phyloP scores from a whole-genome alignment of 1,140 invertebrate genomes.

The Capitella teleta region DNA sequence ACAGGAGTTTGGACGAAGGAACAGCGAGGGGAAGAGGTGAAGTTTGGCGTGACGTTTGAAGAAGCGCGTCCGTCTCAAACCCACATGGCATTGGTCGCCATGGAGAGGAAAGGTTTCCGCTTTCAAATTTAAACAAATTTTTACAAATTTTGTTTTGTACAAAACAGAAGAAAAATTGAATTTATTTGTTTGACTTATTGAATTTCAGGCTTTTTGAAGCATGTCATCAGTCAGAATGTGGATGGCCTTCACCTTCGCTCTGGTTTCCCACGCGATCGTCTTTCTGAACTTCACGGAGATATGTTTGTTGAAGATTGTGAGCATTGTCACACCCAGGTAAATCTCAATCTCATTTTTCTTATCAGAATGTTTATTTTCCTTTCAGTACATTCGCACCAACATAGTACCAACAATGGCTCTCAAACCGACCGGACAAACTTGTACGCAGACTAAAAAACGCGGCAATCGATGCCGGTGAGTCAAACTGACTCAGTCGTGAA shows the following conservation, averaged over 20 bases:
- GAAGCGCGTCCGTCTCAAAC: constrained; percentile 83
- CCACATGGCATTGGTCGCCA: constrained; percentile 79
- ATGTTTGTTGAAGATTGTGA: constrained; percentile 93
- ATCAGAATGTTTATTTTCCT: constrained; percentile 25
- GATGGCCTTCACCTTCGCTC: constrained; percentile 92
- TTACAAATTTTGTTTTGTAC: background rate
- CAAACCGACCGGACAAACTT: constrained; percentile 68
- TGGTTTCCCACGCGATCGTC: constrained; percentile 61
- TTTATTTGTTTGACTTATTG: too few species aligned
- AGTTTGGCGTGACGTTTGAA: constrained; percentile 72
- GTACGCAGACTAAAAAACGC: constrained; percentile 47
- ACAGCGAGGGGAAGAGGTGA: constrained; percentile 76
- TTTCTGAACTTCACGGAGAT: constrained; percentile 93
- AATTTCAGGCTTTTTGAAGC: constrained; percentile 53
- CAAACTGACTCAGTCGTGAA: background rate
- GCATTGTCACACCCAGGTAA: constrained; percentile 65
- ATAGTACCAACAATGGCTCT: constrained; percentile 82
- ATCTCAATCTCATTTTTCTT: background rate
- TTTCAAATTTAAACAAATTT: background rate
- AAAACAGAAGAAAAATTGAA: too few species aligned
- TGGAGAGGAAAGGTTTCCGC: constrained; percentile 49
- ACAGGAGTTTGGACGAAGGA: constrained; percentile 97
- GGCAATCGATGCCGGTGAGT: constrained; percentile 33
- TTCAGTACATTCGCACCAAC: constrained; percentile 68
- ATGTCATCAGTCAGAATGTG: constrained; percentile 92